Evolutionary conservation across 2,113 vertebrate species (phyloP), one percentile per base, ranked within the genome.

Genomic region (Anas platyrhynchos): DNA sequence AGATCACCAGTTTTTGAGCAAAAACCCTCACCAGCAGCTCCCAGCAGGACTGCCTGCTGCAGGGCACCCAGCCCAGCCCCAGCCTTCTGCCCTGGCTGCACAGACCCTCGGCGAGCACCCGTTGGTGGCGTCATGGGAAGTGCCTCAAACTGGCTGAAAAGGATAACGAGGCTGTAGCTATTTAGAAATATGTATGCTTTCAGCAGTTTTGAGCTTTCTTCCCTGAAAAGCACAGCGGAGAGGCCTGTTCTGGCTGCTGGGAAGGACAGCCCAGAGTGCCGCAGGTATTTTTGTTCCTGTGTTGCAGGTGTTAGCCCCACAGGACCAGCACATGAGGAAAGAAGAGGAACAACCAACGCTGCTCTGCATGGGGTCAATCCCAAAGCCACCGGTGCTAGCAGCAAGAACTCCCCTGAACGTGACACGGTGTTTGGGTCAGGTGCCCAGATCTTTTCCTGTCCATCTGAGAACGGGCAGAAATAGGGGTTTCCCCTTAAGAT

Each of bases 41-140:
- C 22, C 43, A 1, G 0, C 1, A 1, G n/a, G 38, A 46, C 41
- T 41, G 5, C 41, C 56, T 7, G 48, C 48, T 5, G 48, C 48
- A 22, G 32, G 41, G 46, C 36, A 65, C 20, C 29, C 44, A 50
- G 8, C 22, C n/a, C 46, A 31, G 44, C 17, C 34, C 20, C 16
- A 59, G 25, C 13, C 61, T 38, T 23, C 14, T 13, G 20, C 12
- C 54, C 25, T 44, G 41, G 13, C 59, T 26, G 29, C 15, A 34
- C 29, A 61, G 61, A 55, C 27, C 65, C 16, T 0, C 3, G 48
- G 15, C 31, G 27, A 41, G 23, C 52, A 16, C 6, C 11, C 32
- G 22, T 66, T 59, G 43, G 23, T 32, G 34, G 32, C 46, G 15
- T 74, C 46, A 55, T 8, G 15, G 41, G 16, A 48, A 52, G 69